A percentile compares a stretch with the other conserved stretches of the same genome.
Evolutionary conservation across 2,113 vertebrate species (phyloP).

Genomic region (Tychaedon coryphoeus): DNA sequence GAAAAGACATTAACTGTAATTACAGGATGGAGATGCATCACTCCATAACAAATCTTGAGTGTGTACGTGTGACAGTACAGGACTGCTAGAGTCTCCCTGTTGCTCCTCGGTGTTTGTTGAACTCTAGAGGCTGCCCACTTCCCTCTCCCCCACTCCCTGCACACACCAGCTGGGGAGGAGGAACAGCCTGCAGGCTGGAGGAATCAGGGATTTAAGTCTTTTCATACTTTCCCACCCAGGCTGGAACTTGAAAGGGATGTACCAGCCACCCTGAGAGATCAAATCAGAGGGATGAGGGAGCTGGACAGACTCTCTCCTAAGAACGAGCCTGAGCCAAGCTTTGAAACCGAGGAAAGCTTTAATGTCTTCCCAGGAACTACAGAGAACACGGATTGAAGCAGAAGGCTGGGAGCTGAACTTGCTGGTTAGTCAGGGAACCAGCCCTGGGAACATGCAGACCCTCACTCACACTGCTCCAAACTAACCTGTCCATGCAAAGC

Average conservation of each 20-base stretch:
- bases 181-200: background rate
- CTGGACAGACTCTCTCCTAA: background rate
- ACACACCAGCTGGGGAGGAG: background rate
- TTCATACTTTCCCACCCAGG: background rate
- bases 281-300: background rate
- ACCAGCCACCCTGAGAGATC: background rate
- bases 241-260: background rate
- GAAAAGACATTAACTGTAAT: constrained; percentile 14
- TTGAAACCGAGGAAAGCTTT: background rate
- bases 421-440: background rate
- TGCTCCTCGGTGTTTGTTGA: background rate
- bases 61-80: background rate
- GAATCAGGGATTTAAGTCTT: background rate
- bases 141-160: background rate
- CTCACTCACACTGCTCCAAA: background rate
- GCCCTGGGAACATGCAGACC: background rate
- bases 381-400: background rate
- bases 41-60: background rate
- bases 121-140: background rate
- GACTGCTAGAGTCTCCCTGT: background rate
- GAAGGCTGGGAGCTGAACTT: background rate
- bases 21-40: background rate
- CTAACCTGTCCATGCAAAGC: background rate
- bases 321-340: background rate
- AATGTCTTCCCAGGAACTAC: background rate